phyloP scores from a whole-genome alignment of 2,113 vertebrate genomes.

The Panthera uncia region DNA sequence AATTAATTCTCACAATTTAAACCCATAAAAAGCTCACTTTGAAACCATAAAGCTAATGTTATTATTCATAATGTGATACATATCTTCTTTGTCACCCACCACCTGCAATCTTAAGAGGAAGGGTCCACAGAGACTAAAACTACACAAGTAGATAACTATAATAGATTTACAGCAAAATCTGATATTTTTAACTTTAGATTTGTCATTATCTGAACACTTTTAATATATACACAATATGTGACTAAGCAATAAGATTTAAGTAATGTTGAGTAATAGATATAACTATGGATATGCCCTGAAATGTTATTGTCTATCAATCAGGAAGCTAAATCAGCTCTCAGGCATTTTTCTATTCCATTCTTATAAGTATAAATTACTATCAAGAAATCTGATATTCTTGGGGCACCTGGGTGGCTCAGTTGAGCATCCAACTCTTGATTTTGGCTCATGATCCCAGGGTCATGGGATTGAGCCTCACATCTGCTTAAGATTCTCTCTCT shows the following conservation, averaged over 20 bases:
- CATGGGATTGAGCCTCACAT: too few relatives aligned
- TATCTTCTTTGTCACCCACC: not conserved
- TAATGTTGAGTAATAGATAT: not conserved
- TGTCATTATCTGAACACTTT: not conserved
- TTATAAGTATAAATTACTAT: not conserved
- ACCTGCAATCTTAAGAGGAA: not conserved
- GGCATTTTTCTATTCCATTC: not conserved
- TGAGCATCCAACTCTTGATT: too few relatives aligned
- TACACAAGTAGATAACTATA: not conserved
- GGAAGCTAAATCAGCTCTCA: not conserved
- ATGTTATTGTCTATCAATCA: not conserved
- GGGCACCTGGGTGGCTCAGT: too few relatives aligned
- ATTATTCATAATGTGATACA: not conserved
- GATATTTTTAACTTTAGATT: not conserved
- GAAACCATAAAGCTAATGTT: not conserved
- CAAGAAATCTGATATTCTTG: not conserved
- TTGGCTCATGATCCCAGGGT: too few relatives aligned
- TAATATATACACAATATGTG: not conserved
- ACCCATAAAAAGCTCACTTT: not conserved
- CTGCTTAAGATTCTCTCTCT: too few relatives aligned
- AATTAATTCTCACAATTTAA: constrained; percentile 32
- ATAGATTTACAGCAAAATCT: not conserved
- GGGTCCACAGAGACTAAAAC: not conserved
- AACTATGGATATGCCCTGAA: not conserved
- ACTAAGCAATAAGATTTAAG: not conserved